phyloP scores from a whole-genome alignment of 2,888 invertebrate genomes.

The Mimumesa dahlbomi region DNA sequence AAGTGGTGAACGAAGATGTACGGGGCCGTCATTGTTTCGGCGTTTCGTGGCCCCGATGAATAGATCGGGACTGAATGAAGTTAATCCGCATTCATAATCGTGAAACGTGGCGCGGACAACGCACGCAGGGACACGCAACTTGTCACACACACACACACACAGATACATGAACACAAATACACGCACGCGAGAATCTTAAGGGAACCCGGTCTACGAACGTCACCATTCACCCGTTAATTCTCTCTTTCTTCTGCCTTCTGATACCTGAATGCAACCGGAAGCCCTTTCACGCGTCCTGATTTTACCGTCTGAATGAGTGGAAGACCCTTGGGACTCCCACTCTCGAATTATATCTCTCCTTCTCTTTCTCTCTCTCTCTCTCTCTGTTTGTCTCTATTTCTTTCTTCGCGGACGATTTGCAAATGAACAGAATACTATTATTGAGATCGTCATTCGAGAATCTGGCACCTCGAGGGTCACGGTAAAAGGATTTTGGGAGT shows the following conservation, averaged over 20 bases:
- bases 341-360: constrained; percentile 1
- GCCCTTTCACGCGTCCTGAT: constrained; percentile 75
- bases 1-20: constrained; percentile 47
- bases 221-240: constrained; percentile 73
- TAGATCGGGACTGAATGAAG: constrained; percentile 57
- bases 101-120: constrained; percentile 38
- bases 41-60: constrained; percentile 49
- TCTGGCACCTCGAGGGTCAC: constrained; percentile 19
- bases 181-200: constrained; percentile 21
- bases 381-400: no score
- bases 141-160: constrained; percentile 23
- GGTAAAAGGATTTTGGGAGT: no score
- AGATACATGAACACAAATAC: constrained; percentile 10
- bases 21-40: constrained; percentile 54
- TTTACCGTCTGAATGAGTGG: constrained; percentile 55
- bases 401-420: no score
- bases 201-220: constrained; percentile 29
- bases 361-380: neutral
- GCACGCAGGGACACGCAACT: no score
- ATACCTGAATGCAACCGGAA: constrained; percentile 74
- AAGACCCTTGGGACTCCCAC: constrained; percentile 5
- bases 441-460: neutral
- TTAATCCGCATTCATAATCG: constrained; percentile 74
- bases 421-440: no score
- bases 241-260: constrained; percentile 68